Conservation (phyloP, 2,113 vertebrate species). For the Chloropsis hardwickii region DNA sequence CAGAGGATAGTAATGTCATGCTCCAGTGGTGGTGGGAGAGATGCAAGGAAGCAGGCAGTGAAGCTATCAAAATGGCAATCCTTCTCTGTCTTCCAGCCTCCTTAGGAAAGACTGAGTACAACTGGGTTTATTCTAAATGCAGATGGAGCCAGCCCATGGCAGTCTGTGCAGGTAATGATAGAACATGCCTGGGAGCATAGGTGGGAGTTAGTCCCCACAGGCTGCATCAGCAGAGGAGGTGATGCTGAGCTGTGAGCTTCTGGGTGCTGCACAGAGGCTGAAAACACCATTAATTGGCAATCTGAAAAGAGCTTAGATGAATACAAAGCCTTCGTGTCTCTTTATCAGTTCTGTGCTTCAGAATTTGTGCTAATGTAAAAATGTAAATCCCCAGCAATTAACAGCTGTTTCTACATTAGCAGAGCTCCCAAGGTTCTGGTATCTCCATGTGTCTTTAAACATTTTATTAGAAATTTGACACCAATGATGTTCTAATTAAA, state of each 20-base stretch:
- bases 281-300: not conserved
- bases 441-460: conserved; percentile 62
- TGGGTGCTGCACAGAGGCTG: not conserved
- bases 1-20: not conserved
- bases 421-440: conserved; percentile 24
- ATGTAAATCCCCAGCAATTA: conserved; percentile 68
- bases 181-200: not conserved
- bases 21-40: not conserved
- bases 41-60: not conserved
- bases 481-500: conserved; percentile 67
- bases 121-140: not conserved
- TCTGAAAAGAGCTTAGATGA: not conserved
- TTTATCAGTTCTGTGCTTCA: conserved; percentile 47
- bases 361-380: conserved; percentile 52
- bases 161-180: not conserved
- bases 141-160: not conserved
- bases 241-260: not conserved
- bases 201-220: not conserved
- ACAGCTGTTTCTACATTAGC: conserved; percentile 28
- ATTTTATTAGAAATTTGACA: conserved; percentile 71
- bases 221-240: not conserved
- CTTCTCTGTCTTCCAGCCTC: not conserved
- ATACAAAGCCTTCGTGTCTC: conserved; percentile 7
- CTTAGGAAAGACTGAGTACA: not conserved
- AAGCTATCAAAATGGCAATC: not conserved